phyloP scores from a whole-genome alignment of 1,140 invertebrate species.

The Ylistrum balloti region DNA sequence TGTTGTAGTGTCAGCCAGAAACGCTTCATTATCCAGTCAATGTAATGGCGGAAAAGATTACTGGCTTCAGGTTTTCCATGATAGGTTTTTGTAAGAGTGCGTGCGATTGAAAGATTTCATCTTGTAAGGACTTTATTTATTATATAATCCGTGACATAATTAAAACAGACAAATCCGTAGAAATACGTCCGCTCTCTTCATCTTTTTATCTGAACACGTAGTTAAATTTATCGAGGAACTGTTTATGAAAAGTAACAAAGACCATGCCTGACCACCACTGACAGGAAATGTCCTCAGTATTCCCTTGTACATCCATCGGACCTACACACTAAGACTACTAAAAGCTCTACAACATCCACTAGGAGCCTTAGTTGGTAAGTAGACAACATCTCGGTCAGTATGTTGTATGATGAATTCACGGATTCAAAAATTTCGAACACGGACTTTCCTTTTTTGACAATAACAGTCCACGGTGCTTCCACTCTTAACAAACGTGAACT shows the following conservation, averaged over 20 bases:
- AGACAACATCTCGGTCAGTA: too few relatives aligned
- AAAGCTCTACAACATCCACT: too few relatives aligned
- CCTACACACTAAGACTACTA: too few relatives aligned
- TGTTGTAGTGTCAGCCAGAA: not conserved
- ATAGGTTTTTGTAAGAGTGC: not conserved
- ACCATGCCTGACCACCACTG: too few relatives aligned
- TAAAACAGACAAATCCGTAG: not conserved
- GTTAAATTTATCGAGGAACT: not conserved
- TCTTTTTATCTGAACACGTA: not conserved
- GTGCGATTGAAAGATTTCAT: not conserved
- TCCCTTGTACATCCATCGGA: too few relatives aligned
- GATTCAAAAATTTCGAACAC: too few relatives aligned
- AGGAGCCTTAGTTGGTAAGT: too few relatives aligned
- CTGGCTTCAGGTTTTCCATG: not conserved
- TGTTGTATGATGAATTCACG: too few relatives aligned
- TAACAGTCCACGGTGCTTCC: too few relatives aligned
- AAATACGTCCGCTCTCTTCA: not conserved
- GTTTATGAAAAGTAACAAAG: not conserved
- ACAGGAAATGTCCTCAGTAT: too few relatives aligned
- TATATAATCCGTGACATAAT: not conserved
- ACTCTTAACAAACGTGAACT: too few relatives aligned
- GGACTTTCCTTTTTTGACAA: too few relatives aligned
- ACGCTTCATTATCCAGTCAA: not conserved
- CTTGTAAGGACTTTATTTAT: not conserved
- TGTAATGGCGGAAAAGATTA: not conserved